Evolutionary conservation across 1,140 invertebrate species (phyloP), one percentile per base, ranked within the genome.

Genomic region (Sinella curviseta): DNA sequence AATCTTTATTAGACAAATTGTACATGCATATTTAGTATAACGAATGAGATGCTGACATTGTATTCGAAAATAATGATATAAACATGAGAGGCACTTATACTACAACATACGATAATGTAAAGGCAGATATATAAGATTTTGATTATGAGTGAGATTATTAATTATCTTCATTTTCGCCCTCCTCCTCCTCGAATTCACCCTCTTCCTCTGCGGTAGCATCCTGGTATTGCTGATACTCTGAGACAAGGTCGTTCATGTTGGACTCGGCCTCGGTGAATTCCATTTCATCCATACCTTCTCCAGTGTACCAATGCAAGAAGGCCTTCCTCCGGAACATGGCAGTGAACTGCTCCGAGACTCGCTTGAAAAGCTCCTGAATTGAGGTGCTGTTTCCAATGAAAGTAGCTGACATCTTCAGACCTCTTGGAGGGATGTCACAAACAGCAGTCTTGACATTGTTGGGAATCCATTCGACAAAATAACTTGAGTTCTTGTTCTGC

Each of bases 211-310:
- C 92, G 14, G 92, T 93, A 30, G 93, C 93, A 84, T 94, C 95
- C 86, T 96, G 94, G 87, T 97, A 97, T 87, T 97, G 95, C 86
- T 97, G 95, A 86, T 96, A 97, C 85, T 91, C 90, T 28, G 94
- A 94, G 89, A 97, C 95, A 76, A 95, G 85, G 84, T 94, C 93
- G 84, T 93, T 93, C n/a, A n/a, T n/a, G n/a, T n/a, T n/a, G n/a
- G n/a, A n/a, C n/a, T n/a, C n/a, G n/a, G n/a, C n/a, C n/a, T n/a
- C n/a, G n/a, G n/a, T n/a, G n/a, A n/a, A n/a, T n/a, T n/a, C n/a
- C n/a, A n/a, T n/a, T n/a, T n/a, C n/a, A n/a, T n/a, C n/a, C n/a
- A n/a, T n/a, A n/a, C n/a, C n/a, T n/a, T n/a, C n/a, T n/a, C n/a
- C n/a, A n/a, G n/a, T n/a, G n/a, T n/a, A n/a, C n/a, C n/a, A n/a